Percentiles rank a stretch among this genome's conserved stretches.
phyloP scores from a whole-genome alignment of 1,140 invertebrate species.

The Heliothis subflexa region DNA sequence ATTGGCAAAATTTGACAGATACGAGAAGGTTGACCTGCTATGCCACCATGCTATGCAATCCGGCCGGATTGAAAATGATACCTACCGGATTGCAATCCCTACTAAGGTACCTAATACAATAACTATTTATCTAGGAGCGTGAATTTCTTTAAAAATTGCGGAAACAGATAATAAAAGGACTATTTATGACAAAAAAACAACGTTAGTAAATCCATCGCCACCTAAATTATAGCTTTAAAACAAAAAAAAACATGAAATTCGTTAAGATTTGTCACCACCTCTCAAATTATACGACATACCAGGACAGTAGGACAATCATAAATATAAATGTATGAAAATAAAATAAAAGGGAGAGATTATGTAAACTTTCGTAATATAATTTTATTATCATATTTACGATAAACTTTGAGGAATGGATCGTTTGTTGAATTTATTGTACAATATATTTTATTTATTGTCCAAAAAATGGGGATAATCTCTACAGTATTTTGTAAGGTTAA shows the following conservation, averaged over 20 bases:
- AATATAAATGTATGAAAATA: neutral
- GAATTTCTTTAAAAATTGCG: too few species aligned
- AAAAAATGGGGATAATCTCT: too few species aligned
- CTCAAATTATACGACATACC: conserved; percentile 6
- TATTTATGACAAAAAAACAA: neutral
- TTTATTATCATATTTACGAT: neutral
- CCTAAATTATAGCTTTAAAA: neutral
- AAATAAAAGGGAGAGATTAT: neutral
- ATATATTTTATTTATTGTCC: too few species aligned
- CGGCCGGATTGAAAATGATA: too few species aligned
- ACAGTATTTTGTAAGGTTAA: too few species aligned
- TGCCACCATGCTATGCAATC: too few species aligned
- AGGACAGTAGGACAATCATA: conserved; percentile 3
- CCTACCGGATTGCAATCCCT: too few species aligned
- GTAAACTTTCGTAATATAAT: neutral
- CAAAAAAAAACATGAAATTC: neutral
- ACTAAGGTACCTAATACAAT: too few species aligned
- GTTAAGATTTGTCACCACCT: conserved; percentile 9
- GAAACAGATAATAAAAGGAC: too few species aligned
- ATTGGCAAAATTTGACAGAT: too few species aligned
- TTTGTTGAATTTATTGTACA: neutral
- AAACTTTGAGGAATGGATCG: neutral
- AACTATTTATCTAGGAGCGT: too few species aligned
- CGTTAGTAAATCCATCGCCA: neutral
- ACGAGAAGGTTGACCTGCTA: too few species aligned